These are phyloP conservation scores for Scytalopus superciliaris DNA, from an alignment of 2,113 vertebrate species.

Conservation along the genomic window DNA sequence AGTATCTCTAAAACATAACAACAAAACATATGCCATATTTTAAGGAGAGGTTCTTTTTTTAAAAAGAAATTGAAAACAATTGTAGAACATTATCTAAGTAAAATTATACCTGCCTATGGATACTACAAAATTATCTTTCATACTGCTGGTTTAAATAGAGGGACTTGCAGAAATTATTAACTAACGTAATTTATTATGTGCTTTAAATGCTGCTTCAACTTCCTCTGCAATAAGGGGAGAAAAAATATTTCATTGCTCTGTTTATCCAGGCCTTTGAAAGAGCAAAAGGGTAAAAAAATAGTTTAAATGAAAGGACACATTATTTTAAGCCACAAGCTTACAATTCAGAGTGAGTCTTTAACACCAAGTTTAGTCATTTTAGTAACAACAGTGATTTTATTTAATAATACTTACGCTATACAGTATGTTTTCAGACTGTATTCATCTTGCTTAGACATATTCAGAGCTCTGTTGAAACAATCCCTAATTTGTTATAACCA, in stretches of 20 bases:
- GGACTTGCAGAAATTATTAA: not conserved
- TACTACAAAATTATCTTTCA: not conserved
- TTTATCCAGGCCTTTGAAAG: not conserved
- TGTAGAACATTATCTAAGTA: not conserved
- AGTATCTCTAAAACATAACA: not conserved
- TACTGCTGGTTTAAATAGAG: not conserved
- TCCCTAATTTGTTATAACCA: conserved; percentile 33
- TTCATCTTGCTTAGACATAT: not conserved
- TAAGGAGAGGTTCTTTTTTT: not conserved
- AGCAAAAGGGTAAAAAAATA: not conserved
- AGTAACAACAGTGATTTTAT: not conserved
- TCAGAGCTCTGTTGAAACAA: not conserved
- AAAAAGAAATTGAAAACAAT: not conserved
- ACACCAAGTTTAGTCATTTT: not conserved
- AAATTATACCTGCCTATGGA: not conserved
- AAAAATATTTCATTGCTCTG: conserved; percentile 29
- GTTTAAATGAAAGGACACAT: not conserved
- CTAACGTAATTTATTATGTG: not conserved
- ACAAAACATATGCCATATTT: not conserved
- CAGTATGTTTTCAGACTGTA: not conserved
- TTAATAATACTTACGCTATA: not conserved
- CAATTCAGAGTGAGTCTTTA: not conserved
- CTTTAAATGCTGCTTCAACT: not conserved
- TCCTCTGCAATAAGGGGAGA: not conserved
- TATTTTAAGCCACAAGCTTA: not conserved